These are phyloP conservation scores for Drosophila incognita DNA, from an alignment of 2,888 invertebrate genomes.

Conservation along the genomic window DNA sequence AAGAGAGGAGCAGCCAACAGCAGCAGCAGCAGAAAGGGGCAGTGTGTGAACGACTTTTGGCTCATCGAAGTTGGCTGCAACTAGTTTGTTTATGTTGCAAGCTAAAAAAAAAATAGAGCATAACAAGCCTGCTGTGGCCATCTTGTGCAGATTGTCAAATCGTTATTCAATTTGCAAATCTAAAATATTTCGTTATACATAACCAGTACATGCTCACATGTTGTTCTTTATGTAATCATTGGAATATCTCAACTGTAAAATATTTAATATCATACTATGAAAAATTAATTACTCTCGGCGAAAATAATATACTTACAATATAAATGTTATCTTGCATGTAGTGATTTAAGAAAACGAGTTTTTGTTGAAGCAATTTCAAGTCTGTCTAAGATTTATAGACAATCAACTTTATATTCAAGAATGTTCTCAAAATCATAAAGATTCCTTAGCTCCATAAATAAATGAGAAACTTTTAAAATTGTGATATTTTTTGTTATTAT, in stretches of 20 bases:
- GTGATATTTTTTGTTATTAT: not conserved
- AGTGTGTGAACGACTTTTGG: constrained; percentile 21
- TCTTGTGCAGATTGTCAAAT: constrained; percentile 4
- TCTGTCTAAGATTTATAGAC: not conserved
- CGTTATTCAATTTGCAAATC: constrained; percentile 5
- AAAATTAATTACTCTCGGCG: not conserved
- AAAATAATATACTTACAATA: not conserved
- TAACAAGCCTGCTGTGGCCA: constrained; percentile 16
- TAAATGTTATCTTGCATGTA: not conserved
- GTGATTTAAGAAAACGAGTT: not conserved
- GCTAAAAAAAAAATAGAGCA: constrained; percentile 19
- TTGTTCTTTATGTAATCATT: not conserved
- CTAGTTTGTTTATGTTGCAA: constrained; percentile 29
- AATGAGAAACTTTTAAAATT: not conserved
- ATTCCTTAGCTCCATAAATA: not conserved
- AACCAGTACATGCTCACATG: not conserved
- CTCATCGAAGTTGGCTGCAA: constrained; percentile 19
- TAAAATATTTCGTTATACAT: not conserved
- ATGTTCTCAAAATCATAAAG: not conserved
- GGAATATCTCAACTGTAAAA: not conserved
- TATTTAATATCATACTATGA: not conserved
- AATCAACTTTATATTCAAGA: not conserved
- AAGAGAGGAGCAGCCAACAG: not conserved
- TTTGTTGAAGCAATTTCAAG: not conserved
- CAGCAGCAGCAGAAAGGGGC: not conserved